A percentile compares a stretch with the other conserved stretches of the same genome.
Conservation (phyloP, 2,113 vertebrate species). For the Raja brachyura region DNA sequence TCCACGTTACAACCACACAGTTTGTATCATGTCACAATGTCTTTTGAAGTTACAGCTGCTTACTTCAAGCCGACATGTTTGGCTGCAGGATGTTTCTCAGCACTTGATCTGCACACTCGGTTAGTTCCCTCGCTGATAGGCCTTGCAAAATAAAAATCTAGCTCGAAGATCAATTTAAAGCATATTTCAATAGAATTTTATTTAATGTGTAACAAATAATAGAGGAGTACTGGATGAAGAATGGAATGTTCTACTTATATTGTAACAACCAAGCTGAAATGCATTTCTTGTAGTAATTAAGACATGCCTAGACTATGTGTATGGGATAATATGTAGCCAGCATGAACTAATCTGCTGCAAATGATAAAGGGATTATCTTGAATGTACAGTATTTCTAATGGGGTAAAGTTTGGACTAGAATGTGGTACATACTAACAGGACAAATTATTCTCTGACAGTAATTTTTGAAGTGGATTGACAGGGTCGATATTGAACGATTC, state of each 20-base stretch:
- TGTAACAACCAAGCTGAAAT: not conserved
- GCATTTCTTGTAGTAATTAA: not conserved
- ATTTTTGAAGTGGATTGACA: too few relatives aligned
- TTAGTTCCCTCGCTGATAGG: slow-evolving; percentile 22
- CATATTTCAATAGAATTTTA: not conserved
- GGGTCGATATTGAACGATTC: too few relatives aligned
- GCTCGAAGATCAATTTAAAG: not conserved
- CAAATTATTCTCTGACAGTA: too few relatives aligned
- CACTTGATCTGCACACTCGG: not conserved
- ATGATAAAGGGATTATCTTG: not conserved
- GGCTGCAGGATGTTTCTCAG: slow-evolving; percentile 9
- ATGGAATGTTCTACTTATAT: not conserved
- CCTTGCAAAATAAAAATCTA: not conserved
- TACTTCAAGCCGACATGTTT: slow-evolving; percentile 26
- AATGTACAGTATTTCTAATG: not conserved
- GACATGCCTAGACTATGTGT: not conserved
- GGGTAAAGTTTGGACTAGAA: not conserved
- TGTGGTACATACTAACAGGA: not conserved
- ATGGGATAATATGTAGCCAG: not conserved
- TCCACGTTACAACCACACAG: slow-evolving; percentile 13
- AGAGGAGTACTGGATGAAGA: not conserved
- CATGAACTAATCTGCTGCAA: too few relatives aligned
- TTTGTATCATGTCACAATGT: slow-evolving; percentile 16
- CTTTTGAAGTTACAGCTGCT: slow-evolving; percentile 32
- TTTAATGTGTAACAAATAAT: not conserved